A percentile compares a stretch with the other conserved stretches of the same genome.
These are phyloP conservation scores for Phengaris alcon DNA, from an alignment of 2,888 invertebrate species.

Conservation along the genomic window DNA sequence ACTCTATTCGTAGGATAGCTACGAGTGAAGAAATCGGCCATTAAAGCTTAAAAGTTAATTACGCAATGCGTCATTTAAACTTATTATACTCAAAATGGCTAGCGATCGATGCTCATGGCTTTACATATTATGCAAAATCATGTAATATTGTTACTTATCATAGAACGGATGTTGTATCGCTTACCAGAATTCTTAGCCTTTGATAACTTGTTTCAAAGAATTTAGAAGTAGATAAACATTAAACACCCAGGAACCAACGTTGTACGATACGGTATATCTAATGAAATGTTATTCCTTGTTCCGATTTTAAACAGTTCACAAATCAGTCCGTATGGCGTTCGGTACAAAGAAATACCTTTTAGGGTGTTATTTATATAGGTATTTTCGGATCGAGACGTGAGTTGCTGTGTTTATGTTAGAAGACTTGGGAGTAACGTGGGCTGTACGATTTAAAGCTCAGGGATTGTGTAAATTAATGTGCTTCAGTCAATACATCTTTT, in stretches of 20 bases:
- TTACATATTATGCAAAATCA: too few species aligned
- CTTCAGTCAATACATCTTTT: slow-evolving; percentile 21
- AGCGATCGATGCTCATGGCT: too few species aligned
- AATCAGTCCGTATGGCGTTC: slow-evolving; percentile 69
- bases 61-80: too few species aligned
- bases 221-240: neutral
- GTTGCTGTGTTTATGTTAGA: slow-evolving; percentile 41
- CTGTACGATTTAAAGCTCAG: slow-evolving; percentile 30
- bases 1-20: too few species aligned
- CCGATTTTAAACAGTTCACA: slow-evolving; percentile 59
- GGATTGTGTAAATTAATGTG: slow-evolving; percentile 26
- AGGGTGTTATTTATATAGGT: slow-evolving; percentile 63
- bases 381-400: slow-evolving; percentile 49
- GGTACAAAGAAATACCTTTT: slow-evolving; percentile 67
- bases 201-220: neutral
- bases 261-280: slow-evolving; percentile 20
- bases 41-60: too few species aligned
- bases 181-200: too few species aligned
- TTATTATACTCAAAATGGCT: too few species aligned
- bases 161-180: too few species aligned
- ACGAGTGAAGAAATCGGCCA: too few species aligned
- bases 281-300: slow-evolving; percentile 39
- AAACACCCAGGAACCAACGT: neutral
- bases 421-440: slow-evolving; percentile 29
- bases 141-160: too few species aligned